A percentile compares a stretch with the other conserved stretches of the same genome.
Evolutionary conservation across 2,888 invertebrate genomes (phyloP).

Genomic region (Trileptium ribeirensis): DNA sequence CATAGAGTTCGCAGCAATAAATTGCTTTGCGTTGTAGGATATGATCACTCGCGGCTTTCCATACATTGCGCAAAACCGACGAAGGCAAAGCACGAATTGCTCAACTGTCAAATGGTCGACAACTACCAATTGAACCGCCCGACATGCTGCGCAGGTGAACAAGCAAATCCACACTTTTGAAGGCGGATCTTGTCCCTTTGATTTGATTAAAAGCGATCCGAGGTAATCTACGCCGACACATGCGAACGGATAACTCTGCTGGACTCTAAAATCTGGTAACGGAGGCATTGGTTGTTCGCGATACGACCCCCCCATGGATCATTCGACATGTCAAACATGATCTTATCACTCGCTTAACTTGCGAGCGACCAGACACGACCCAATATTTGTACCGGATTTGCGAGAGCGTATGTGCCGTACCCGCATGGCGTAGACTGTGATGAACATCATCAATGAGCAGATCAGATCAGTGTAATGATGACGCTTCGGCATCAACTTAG

Average conservation of each 20-base stretch:
- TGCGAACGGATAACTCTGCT: neutral
- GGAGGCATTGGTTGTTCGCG: neutral
- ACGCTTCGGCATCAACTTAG: constrained; percentile 10
- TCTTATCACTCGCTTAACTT: neutral
- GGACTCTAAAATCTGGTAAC: neutral
- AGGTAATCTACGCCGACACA: constrained; percentile 8
- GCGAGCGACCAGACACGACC: neutral
- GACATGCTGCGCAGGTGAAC: neutral
- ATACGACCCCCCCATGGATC: neutral
- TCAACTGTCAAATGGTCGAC: neutral
- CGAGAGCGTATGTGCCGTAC: constrained; percentile 7
- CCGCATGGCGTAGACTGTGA: neutral
- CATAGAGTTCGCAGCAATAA: neutral
- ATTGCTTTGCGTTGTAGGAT: neutral
- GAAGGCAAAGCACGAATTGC: neutral
- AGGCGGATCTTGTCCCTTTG: neutral
- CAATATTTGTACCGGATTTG: constrained; percentile 9
- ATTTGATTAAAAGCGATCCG: neutral
- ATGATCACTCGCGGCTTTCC: neutral
- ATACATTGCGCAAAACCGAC: neutral
- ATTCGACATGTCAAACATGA: constrained; percentile 2
- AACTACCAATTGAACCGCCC: neutral
- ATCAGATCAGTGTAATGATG: neutral
- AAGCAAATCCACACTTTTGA: neutral
- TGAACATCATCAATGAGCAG: neutral